Percentiles rank a stretch among this genome's conserved stretches.
Conservation (phyloP, 1,140 invertebrate genomes). For the Ooceraea biroi region DNA sequence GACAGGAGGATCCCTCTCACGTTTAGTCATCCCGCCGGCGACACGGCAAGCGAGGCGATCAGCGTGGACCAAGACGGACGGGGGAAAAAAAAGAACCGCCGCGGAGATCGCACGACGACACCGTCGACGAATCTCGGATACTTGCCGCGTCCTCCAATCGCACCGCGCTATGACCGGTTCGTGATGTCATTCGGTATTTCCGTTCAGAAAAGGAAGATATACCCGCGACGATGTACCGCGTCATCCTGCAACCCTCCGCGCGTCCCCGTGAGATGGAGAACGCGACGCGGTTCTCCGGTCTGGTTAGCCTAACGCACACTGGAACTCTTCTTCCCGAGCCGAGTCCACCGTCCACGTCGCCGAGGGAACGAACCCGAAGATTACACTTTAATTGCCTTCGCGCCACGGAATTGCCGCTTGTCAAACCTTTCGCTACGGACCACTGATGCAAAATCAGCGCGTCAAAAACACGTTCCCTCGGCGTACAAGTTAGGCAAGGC, state of each 20-base stretch:
- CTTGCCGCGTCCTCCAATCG: slow-evolving; percentile 30
- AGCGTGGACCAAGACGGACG: slow-evolving; percentile 25
- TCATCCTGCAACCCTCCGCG: slow-evolving; percentile 54
- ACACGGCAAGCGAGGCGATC: slow-evolving; percentile 52
- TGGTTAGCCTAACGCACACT: neutral
- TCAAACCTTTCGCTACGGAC: slow-evolving; percentile 60
- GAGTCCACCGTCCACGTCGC: slow-evolving; percentile 40
- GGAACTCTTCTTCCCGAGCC: neutral
- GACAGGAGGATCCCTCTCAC: slow-evolving; percentile 70
- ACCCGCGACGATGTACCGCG: slow-evolving; percentile 10
- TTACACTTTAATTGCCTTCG: slow-evolving; percentile 62
- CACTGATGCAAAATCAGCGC: slow-evolving; percentile 60
- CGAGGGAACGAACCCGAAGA: slow-evolving; percentile 54
- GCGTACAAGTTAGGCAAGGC: slow-evolving; percentile 7
- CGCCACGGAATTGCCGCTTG: slow-evolving; percentile 57
- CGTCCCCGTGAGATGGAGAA: neutral
- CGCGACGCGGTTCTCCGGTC: slow-evolving; percentile 12
- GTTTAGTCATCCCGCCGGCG: slow-evolving; percentile 74
- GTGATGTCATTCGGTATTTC: slow-evolving; percentile 80
- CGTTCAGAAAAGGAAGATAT: slow-evolving; percentile 67
- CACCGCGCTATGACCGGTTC: slow-evolving; percentile 74
- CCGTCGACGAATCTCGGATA: slow-evolving; percentile 71
- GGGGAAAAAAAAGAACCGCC: slow-evolving; percentile 56
- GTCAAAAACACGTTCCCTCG: slow-evolving; percentile 58
- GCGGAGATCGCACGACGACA: slow-evolving; percentile 67